phyloP scores from a whole-genome alignment of 1,140 invertebrate genomes.

The Pemphigus obesinymphae region DNA sequence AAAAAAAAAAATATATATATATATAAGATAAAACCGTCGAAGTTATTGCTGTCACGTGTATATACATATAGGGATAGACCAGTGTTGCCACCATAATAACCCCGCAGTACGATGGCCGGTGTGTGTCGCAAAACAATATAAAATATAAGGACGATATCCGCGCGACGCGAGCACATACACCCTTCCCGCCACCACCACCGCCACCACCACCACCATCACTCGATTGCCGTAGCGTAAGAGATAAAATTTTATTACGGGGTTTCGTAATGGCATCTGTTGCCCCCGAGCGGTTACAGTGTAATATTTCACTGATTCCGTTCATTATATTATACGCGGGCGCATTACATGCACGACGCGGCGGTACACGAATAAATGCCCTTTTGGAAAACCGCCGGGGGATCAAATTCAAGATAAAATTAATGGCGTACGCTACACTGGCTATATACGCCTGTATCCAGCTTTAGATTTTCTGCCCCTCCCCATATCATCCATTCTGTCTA shows the following conservation, averaged over 20 bases:
- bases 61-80: not conserved
- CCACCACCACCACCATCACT: not conserved
- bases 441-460: constrained; percentile 14
- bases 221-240: not conserved
- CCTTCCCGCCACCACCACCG: not conserved
- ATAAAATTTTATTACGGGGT: constrained; percentile 39
- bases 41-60: not conserved
- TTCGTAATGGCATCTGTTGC: constrained; percentile 38
- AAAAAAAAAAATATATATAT: not conserved
- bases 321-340: constrained; percentile 15
- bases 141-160: not conserved
- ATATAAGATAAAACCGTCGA: not conserved
- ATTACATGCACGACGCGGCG: not conserved
- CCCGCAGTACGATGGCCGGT: not conserved
- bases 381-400: constrained; percentile 38
- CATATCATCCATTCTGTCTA: too few relatives aligned
- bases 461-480: not conserved
- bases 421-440: not conserved
- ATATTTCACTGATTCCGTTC: constrained; percentile 36
- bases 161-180: not conserved
- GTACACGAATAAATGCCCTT: constrained; percentile 37
- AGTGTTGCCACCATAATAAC: not conserved
- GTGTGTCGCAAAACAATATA: not conserved
- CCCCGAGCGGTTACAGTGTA: constrained; percentile 20
- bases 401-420: constrained; percentile 41